These are phyloP conservation scores for Candidula unifasciata DNA, from an alignment of 2,888 invertebrate species.

Conservation along the genomic window DNA sequence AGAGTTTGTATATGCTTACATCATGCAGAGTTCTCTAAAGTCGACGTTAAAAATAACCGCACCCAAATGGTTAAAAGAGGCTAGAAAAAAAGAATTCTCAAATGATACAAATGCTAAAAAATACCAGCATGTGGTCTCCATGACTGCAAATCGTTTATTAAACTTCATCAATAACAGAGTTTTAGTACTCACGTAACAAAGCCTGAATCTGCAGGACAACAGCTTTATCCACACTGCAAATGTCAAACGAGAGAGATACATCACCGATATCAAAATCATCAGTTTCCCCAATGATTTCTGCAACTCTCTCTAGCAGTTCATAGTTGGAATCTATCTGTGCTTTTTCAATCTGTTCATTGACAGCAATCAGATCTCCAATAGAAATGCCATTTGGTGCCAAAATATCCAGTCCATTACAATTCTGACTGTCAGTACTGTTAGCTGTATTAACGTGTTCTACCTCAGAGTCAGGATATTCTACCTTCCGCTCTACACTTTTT, in stretches of 20 bases:
- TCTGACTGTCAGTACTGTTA: background rate
- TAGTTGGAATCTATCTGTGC: conserved; percentile 39
- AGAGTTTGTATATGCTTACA: no score
- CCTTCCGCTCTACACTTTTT: conserved; percentile 17
- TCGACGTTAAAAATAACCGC: no score
- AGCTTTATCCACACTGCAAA: conserved; percentile 49
- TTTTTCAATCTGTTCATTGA: conserved; percentile 53
- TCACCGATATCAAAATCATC: conserved; percentile 51
- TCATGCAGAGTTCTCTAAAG: no score
- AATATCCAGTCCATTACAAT: conserved; percentile 34
- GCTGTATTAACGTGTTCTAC: background rate
- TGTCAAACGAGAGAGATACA: conserved; percentile 40
- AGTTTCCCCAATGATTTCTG: conserved; percentile 44
- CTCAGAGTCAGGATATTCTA: conserved; percentile 14
- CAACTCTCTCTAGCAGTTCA: conserved; percentile 35
- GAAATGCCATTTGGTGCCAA: conserved; percentile 50
- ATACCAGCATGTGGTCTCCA: background rate
- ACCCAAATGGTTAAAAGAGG: no score
- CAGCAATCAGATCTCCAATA: conserved; percentile 44
- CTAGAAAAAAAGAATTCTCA: no score
- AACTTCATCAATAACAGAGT: background rate
- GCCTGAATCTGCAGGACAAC: conserved; percentile 44
- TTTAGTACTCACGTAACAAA: conserved; percentile 34
- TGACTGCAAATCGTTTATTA: background rate
- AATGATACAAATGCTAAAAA: background rate